Evolutionary conservation across 1,140 invertebrate species (phyloP).

Genomic region (Linepithema humile): DNA sequence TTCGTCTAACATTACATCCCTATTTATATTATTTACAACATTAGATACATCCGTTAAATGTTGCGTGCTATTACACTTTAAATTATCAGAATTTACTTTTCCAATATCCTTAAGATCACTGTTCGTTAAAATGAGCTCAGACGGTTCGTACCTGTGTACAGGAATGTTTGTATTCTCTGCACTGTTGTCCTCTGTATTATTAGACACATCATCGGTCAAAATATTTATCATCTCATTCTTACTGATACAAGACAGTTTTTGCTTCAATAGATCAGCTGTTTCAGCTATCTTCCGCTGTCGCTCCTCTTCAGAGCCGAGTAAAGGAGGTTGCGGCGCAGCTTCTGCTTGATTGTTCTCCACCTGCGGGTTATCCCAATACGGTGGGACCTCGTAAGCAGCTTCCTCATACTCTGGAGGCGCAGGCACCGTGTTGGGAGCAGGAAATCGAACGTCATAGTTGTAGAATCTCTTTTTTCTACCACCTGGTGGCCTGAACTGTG

Average conservation of each 20-base stretch:
- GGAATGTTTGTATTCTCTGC: constrained; percentile 62
- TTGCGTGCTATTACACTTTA: constrained; percentile 19
- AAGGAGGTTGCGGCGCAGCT: constrained; percentile 53
- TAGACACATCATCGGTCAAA: constrained; percentile 69
- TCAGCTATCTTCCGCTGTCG: constrained; percentile 79
- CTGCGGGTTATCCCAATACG: neutral
- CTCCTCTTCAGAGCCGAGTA: constrained; percentile 81
- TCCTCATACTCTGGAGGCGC: neutral
- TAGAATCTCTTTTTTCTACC: neutral
- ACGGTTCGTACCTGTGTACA: constrained; percentile 72
- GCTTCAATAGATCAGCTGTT: constrained; percentile 80
- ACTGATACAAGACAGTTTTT: constrained; percentile 74
- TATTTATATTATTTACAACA: constrained; percentile 18
- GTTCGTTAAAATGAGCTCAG: constrained; percentile 73
- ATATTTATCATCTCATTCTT: constrained; percentile 73
- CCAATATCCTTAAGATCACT: constrained; percentile 79
- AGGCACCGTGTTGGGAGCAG: constrained; percentile 38
- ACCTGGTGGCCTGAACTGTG: constrained; percentile 9
- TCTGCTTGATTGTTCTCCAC: neutral
- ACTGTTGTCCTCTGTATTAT: constrained; percentile 14
- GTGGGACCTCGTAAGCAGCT: neutral
- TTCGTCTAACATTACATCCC: neutral
- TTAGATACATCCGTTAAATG: neutral
- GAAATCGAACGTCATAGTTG: constrained; percentile 17
- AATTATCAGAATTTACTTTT: constrained; percentile 72